These are phyloP conservation scores for Salvator merianae DNA, from an alignment of 2,113 vertebrate species.

Conservation along the genomic window DNA sequence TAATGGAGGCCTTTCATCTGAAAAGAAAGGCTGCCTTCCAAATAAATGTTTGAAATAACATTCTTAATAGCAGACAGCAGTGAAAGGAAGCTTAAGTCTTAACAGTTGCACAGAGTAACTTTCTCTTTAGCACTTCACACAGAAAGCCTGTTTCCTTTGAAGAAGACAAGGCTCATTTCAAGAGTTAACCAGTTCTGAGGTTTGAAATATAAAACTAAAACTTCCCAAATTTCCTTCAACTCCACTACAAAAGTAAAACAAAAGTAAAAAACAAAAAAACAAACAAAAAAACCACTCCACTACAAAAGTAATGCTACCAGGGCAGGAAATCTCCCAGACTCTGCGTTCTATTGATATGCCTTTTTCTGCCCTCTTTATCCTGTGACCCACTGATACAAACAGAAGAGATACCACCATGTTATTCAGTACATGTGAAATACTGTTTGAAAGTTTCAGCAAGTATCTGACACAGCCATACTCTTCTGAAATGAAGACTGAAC, in stretches of 20 bases:
- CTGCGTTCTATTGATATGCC: background rate
- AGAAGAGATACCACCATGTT: background rate
- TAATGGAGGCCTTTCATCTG: slow-evolving; percentile 73
- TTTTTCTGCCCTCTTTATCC: background rate
- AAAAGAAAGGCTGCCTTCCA: slow-evolving; percentile 54
- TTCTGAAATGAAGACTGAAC: too few species aligned
- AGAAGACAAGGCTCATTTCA: slow-evolving; percentile 26
- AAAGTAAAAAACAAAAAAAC: too few species aligned
- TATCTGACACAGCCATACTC: too few species aligned
- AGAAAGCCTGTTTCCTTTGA: slow-evolving; percentile 37
- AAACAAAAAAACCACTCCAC: too few species aligned
- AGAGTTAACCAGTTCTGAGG: slow-evolving; percentile 9
- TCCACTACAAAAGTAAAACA: background rate
- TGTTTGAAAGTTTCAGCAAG: too few species aligned
- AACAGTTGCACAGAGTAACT: slow-evolving; percentile 49
- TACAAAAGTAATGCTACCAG: background rate
- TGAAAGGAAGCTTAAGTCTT: slow-evolving; percentile 50
- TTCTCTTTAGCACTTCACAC: slow-evolving; percentile 48
- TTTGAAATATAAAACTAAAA: slow-evolving; percentile 18
- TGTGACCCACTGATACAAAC: too few species aligned
- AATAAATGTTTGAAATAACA: slow-evolving; percentile 66
- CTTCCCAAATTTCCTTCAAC: slow-evolving; percentile 5
- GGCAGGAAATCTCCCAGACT: background rate
- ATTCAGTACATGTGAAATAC: too few species aligned
- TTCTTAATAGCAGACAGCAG: slow-evolving; percentile 34